Base-by-base conservation (phyloP, 2,888 invertebrate species). In the Heliothis peltigera region DNA sequence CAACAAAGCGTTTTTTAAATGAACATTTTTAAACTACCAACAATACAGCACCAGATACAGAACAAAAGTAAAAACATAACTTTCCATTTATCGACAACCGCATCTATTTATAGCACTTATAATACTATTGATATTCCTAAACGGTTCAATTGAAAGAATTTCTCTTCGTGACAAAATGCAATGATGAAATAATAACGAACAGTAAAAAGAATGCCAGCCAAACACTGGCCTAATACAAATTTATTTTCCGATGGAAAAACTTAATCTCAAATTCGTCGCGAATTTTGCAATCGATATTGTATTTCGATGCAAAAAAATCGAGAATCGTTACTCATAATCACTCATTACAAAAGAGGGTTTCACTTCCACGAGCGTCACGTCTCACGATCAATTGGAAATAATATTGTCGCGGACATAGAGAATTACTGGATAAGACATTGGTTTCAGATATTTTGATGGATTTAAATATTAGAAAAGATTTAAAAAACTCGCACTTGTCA, bases 321-420 rank as follows among this genome's bases (percentile, higher is more conserved):
- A 79, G 81, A 84, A 85, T 85, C 85, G 87, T 81, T 83, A 79
- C 82, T 86, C 85, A 90, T 88, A 89, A 90, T 87, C 88, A 84
- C 77, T 89, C 85, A 87, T 91, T 91, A 89, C 90, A 91, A 93
- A 91, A 91, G 90, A 89, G 84, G 77, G 88, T 93, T 92, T 92
- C 92, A 89, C 91, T 91, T 89, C 89, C 91, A 89, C 89, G 90
- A 89, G 83, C 90, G 92, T 92, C 92, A 93, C 92, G 93, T 92
- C 89, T 91, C 91, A 89, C 91, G 91, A 91, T 88, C 89, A 88
- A 91, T 91, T 89, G 85, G 84, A 88, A 91, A 89, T 91, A 88
- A 89, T 89, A 89, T 89, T 78, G 67, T 69, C 84, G 60, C 52
- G 48, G 86, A 86, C 25, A 63, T 82, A 82, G 60, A 49, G 39